Evolutionary conservation across 2,888 invertebrate genomes (phyloP).

Genomic region (Chromoteleia sp.): DNA sequence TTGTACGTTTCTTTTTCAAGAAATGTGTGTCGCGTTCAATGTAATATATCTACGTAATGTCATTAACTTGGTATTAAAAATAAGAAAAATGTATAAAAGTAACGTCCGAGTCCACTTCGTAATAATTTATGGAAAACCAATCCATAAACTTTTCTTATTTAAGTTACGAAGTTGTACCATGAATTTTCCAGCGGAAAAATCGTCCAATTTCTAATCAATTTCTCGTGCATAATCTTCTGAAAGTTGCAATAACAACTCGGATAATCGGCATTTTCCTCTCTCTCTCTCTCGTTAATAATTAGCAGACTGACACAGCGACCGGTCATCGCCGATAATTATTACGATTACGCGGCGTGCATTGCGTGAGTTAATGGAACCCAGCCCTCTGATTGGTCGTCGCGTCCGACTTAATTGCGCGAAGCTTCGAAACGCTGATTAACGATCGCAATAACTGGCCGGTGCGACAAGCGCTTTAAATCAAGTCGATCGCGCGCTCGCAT

Average conservation of each 20-base stretch:
- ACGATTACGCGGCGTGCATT: constrained; percentile 76
- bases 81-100: no score
- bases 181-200: background rate
- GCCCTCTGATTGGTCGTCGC: constrained; percentile 66
- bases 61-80: no score
- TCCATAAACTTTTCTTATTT: no score
- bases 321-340: constrained; percentile 79
- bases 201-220: constrained; percentile 38
- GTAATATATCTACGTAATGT: no score
- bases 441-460: constrained; percentile 76
- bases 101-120: no score
- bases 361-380: constrained; percentile 75
- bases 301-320: constrained; percentile 76
- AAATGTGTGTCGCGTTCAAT: no score
- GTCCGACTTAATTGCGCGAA: constrained; percentile 77
- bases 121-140: no score
- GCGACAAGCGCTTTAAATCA: constrained; percentile 77
- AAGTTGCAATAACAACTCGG: constrained; percentile 15
- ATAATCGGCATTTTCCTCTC: constrained; percentile 57
- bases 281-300: constrained; percentile 73
- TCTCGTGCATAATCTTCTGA: constrained; percentile 18
- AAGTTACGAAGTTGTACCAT: no score
- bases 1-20: no score
- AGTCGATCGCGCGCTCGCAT: constrained; percentile 59
- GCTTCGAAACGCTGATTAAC: constrained; percentile 78